A percentile compares a stretch with the other conserved stretches of the same genome.
Conservation (phyloP, 2,888 invertebrate genomes). For the Conops quadrifasciatus region DNA sequence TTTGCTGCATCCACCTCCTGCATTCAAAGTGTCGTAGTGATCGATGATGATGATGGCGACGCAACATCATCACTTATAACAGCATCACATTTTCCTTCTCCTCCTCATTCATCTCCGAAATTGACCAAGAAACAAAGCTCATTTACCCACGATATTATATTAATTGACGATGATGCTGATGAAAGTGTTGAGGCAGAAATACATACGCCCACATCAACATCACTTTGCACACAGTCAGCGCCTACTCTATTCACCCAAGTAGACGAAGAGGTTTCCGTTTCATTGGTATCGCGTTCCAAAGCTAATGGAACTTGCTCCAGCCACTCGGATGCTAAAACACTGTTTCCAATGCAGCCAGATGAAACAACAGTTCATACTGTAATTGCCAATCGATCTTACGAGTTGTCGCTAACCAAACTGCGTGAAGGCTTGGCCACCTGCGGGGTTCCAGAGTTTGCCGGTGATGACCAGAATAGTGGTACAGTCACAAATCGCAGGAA, state of each 20-base stretch:
- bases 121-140: background rate
- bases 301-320: slow-evolving; percentile 51
- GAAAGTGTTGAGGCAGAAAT: slow-evolving; percentile 38
- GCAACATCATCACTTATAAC: slow-evolving; percentile 27
- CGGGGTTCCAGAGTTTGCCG: slow-evolving; percentile 55
- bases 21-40: slow-evolving; percentile 55
- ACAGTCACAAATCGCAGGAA: slow-evolving; percentile 46
- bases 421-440: slow-evolving; percentile 61
- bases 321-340: slow-evolving; percentile 21
- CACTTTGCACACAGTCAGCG: slow-evolving; percentile 5
- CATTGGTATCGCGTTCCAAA: slow-evolving; percentile 55
- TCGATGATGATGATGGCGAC: slow-evolving; percentile 54
- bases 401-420: slow-evolving; percentile 59
- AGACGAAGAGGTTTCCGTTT: slow-evolving; percentile 59
- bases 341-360: slow-evolving; percentile 55
- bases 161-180: slow-evolving; percentile 55
- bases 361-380: slow-evolving; percentile 63
- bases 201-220: background rate
- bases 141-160: slow-evolving; percentile 33
- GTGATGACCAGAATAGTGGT: slow-evolving; percentile 47
- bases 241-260: slow-evolving; percentile 43
- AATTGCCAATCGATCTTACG: slow-evolving; percentile 61
- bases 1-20: slow-evolving; percentile 35
- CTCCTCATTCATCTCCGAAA: slow-evolving; percentile 4
- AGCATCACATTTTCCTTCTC: slow-evolving; percentile 31